Conservation (phyloP, 2,888 invertebrate species). For the Sicus ferrugineus region DNA sequence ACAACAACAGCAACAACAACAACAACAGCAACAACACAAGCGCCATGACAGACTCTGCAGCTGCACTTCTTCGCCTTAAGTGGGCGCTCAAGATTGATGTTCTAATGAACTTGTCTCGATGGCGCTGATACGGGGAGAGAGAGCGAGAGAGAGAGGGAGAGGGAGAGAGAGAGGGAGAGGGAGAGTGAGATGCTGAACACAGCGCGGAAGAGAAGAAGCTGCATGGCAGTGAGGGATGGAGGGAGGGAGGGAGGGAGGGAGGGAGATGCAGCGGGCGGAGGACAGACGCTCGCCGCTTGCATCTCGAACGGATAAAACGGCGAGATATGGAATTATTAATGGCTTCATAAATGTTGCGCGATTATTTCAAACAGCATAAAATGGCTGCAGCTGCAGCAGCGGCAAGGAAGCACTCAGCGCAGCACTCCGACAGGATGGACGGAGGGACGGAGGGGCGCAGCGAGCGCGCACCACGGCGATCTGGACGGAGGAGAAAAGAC, state of each 20-base stretch:
- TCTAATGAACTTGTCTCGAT: constrained; percentile 34
- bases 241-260: background rate
- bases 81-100: constrained; percentile 36
- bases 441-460: too few relatives aligned
- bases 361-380: constrained; percentile 39
- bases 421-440: too few relatives aligned
- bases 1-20: background rate
- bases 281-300: background rate
- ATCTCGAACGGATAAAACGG: constrained; percentile 20
- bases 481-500: too few relatives aligned
- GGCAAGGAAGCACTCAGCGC: background rate
- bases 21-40: background rate
- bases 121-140: too few relatives aligned
- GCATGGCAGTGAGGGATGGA: background rate
- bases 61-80: constrained; percentile 10
- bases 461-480: too few relatives aligned
- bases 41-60: background rate
- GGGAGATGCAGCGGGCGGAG: background rate
- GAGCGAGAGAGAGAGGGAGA: too few relatives aligned
- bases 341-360: constrained; percentile 40
- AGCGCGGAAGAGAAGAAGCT: background rate
- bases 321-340: constrained; percentile 41
- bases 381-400: constrained; percentile 20
- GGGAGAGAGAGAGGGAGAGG: background rate
- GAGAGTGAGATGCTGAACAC: background rate